These are phyloP conservation scores for Trachops cirrhosus DNA, from an alignment of 2,797 vertebrate genomes.

Conservation along the genomic window DNA sequence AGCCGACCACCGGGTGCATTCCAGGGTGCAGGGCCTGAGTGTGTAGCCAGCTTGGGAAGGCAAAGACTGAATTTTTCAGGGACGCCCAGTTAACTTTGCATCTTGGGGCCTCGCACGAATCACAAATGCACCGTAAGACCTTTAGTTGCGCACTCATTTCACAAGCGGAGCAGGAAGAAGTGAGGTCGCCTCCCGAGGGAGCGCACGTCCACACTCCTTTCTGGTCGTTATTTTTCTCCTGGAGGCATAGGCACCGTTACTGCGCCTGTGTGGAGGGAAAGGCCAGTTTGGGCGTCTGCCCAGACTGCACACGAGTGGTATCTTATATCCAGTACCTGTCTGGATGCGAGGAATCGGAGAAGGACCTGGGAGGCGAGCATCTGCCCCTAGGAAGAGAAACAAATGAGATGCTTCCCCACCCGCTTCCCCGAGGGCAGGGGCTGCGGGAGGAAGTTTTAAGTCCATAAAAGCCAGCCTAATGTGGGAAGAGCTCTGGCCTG, in stretches of 20 bases:
- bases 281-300: neutral
- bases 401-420: neutral
- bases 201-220: neutral
- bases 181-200: neutral
- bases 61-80: neutral
- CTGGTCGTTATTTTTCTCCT: neutral
- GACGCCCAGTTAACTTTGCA: neutral
- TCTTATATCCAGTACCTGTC: neutral
- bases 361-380: neutral
- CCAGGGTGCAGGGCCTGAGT: neutral
- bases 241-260: neutral
- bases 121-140: neutral
- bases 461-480: neutral
- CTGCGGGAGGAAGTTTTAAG: neutral
- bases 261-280: neutral
- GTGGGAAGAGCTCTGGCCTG: neutral
- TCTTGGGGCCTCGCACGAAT: neutral
- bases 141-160: neutral
- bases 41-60: neutral
- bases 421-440: fast-evolving
- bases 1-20: neutral
- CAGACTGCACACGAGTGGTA: neutral
- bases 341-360: neutral
- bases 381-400: neutral
- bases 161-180: neutral